A percentile compares a stretch with the other conserved stretches of the same genome.
Evolutionary conservation across 1,140 invertebrate genomes (phyloP).

Genomic region (Galendromus occidentalis): DNA sequence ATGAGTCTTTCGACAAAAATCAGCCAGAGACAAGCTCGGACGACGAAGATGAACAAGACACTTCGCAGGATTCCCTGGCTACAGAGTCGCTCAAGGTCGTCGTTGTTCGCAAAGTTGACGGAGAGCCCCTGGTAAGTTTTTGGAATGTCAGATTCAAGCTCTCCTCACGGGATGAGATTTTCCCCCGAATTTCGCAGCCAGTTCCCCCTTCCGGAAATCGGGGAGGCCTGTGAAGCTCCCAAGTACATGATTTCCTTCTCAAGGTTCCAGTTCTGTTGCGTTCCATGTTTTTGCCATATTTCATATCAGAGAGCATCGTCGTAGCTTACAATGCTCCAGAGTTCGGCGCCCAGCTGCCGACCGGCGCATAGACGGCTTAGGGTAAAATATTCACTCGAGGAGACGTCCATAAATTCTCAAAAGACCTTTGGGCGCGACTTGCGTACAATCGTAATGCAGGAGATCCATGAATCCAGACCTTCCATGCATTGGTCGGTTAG

Average conservation of each 20-base stretch:
- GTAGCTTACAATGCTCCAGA: too few relatives aligned
- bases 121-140: conserved; percentile 57
- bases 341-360: too few relatives aligned
- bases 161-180: too few relatives aligned
- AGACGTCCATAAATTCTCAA: not conserved
- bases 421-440: not conserved
- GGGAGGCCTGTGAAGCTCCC: too few relatives aligned
- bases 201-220: too few relatives aligned
- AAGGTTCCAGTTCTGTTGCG: too few relatives aligned
- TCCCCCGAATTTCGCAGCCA: too few relatives aligned
- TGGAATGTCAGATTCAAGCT: too few relatives aligned
- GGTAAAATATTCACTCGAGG: not conserved
- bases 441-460: not conserved
- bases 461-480: not conserved
- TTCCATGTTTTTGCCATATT: too few relatives aligned
- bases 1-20: conserved; percentile 27
- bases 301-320: too few relatives aligned
- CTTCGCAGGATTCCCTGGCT: not conserved
- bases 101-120: conserved; percentile 60
- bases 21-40: not conserved
- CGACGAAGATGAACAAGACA: not conserved
- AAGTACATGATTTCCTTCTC: too few relatives aligned
- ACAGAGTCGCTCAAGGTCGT: conserved; percentile 38
- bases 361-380: not conserved
- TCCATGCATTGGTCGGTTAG: not conserved